Evolutionary conservation across 2,797 vertebrate species (phyloP), one percentile per base, ranked within the genome.

Genomic region (Anas bernieri): DNA sequence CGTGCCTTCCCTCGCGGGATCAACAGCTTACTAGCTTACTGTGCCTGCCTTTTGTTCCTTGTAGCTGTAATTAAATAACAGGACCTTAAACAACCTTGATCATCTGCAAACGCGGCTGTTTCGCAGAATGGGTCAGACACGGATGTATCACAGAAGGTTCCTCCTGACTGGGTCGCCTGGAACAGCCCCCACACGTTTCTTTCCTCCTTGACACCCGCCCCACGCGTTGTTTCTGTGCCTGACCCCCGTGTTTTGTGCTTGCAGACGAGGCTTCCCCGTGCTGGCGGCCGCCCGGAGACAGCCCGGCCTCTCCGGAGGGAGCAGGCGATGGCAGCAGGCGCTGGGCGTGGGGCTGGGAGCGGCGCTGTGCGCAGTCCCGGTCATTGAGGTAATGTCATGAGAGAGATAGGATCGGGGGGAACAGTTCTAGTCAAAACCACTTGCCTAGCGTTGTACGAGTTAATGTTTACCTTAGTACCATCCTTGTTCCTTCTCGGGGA

Each of bases 291-390:
- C 69, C 5, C 59, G 54, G 90, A 97, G 93, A 43, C 93, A 52
- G 46, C 46, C 22, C 88, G 91, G 81, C 45, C 73, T 96, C 21
- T 50, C 31, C 0, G 83, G 92, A 3, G 5, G 80, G 58, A 86
- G 43, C 3, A 26, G 95, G 6, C 94, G 93, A 8, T 98, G 97
- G 97, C 97, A 62, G 31, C 97, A 63, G 41, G 66, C 74, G 0
- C 37, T 95, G 62, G 96, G 96, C 2, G 3, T 96, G 46, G 98
- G 98, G 33, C 85, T 98, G 68, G 98, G 98, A 17, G 92, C 89
- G 31, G 73, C 97, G 12, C 63, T 98, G 59, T 98, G 98, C 4
- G 98, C 98, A 0, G 93, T 98, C 23, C 98, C 98, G 0, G 54
- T 98, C 0, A 93, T 77, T 37, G 97, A 98, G 98, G 98, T 98